Percentiles rank a stretch among this genome's conserved stretches.
Conservation (phyloP, 2,888 invertebrate species). For the Caenorhabditis zanzibari region DNA sequence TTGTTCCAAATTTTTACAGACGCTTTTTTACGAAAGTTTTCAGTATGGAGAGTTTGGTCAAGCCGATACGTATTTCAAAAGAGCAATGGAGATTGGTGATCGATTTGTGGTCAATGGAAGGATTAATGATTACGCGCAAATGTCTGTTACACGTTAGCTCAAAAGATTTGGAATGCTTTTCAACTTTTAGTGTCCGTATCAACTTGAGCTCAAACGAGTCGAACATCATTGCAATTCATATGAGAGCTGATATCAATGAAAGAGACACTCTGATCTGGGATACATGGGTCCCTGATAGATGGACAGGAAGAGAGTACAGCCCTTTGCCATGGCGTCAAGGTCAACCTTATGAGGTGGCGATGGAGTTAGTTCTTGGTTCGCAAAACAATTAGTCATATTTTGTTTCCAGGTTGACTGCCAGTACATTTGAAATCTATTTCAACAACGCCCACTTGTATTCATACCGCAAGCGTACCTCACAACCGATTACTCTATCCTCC, state of each 20-base stretch:
- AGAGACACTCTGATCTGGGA: too few relatives aligned
- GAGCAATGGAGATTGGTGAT: not conserved
- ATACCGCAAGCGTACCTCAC: not conserved
- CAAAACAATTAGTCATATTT: too few relatives aligned
- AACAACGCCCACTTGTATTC: not conserved
- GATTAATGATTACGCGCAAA: not conserved
- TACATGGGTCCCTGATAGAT: not conserved
- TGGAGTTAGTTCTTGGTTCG: not conserved
- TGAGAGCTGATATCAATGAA: constrained; percentile 2
- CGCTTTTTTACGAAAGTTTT: too few relatives aligned
- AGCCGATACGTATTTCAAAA: not conserved
- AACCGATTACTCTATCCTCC: not conserved
- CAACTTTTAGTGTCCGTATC: constrained; percentile 4
- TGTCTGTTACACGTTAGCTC: not conserved
- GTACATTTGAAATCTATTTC: constrained; percentile 2
- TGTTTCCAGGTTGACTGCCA: not conserved
- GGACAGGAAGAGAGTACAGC: not conserved
- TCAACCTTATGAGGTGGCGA: not conserved
- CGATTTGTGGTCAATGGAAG: constrained; percentile 3
- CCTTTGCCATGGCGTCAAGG: not conserved
- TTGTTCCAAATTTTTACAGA: too few relatives aligned
- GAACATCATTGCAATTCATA: not conserved
- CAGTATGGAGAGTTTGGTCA: constrained; percentile 3
- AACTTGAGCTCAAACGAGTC: not conserved
- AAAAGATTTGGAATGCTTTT: too few relatives aligned